These are phyloP conservation scores for Drosophila ananassae DNA, from an alignment of 1,140 invertebrate species.

Conservation along the genomic window DNA sequence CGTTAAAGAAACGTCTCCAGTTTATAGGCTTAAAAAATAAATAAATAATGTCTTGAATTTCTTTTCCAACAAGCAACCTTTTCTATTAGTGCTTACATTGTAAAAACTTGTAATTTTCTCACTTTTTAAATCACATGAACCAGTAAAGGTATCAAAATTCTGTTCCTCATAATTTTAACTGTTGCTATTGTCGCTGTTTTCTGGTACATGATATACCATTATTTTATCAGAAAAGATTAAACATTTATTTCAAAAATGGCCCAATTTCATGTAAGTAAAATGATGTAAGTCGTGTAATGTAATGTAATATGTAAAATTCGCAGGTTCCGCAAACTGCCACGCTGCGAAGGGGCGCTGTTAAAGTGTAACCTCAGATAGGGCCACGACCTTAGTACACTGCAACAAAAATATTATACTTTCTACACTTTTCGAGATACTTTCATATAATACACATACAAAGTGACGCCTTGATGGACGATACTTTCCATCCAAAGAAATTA, in stretches of 20 bases:
- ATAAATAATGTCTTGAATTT: background rate
- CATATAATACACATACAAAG: too few relatives aligned
- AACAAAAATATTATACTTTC: background rate
- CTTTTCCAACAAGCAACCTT: background rate
- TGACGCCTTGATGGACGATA: background rate
- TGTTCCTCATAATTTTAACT: background rate
- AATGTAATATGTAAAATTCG: background rate
- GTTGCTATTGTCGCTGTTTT: background rate
- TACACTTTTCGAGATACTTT: too few relatives aligned
- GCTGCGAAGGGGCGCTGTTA: background rate
- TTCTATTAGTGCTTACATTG: background rate
- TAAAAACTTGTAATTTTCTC: background rate
- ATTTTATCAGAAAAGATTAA: background rate
- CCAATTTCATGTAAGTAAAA: background rate
- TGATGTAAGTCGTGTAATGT: background rate
- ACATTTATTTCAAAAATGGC: too few relatives aligned
- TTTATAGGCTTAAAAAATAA: too few relatives aligned
- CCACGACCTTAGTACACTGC: background rate
- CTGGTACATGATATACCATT: background rate
- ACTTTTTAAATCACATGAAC: background rate
- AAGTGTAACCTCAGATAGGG: background rate
- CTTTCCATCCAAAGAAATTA: conserved; percentile 27
- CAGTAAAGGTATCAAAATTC: background rate
- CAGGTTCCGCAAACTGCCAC: background rate
- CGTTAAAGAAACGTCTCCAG: background rate